Conservation (phyloP, 2,797 vertebrate species). For the Spea hammondii region DNA sequence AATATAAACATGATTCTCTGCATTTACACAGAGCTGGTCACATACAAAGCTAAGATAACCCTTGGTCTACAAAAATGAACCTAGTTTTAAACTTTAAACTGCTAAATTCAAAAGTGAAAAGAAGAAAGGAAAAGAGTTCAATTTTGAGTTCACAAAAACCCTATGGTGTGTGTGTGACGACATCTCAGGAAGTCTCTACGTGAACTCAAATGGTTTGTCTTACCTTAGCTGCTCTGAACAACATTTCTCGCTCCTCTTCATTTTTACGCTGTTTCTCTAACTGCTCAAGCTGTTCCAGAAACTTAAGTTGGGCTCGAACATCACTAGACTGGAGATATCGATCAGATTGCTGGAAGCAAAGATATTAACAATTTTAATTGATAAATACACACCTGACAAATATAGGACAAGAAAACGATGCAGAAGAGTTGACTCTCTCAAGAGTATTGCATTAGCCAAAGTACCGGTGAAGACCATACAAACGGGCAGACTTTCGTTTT, state of each 20-base stretch:
- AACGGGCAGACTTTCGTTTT: no score
- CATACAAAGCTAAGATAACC: no score
- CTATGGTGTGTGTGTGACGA: background rate
- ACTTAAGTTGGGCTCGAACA: slow-evolving; percentile 83
- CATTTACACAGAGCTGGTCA: no score
- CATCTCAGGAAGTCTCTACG: background rate
- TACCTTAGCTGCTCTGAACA: slow-evolving; percentile 85
- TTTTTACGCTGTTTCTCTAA: slow-evolving; percentile 83
- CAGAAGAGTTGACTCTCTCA: no score
- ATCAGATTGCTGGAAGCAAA: slow-evolving; percentile 70
- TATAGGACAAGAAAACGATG: no score
- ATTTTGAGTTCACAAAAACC: background rate
- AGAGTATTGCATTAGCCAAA: no score
- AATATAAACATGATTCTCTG: no score
- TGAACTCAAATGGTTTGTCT: slow-evolving; percentile 31
- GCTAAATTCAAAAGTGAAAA: background rate
- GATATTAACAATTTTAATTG: background rate
- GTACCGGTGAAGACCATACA: no score
- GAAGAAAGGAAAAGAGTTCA: background rate
- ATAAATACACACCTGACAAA: no score
- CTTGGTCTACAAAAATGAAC: no score
- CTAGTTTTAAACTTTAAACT: background rate
- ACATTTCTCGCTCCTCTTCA: slow-evolving; percentile 82
- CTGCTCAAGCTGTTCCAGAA: slow-evolving; percentile 85
- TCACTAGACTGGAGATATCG: slow-evolving; percentile 75